These are phyloP conservation scores for Procambarus virginalis DNA, from an alignment of 1,140 invertebrate genomes.

Conservation along the genomic window DNA sequence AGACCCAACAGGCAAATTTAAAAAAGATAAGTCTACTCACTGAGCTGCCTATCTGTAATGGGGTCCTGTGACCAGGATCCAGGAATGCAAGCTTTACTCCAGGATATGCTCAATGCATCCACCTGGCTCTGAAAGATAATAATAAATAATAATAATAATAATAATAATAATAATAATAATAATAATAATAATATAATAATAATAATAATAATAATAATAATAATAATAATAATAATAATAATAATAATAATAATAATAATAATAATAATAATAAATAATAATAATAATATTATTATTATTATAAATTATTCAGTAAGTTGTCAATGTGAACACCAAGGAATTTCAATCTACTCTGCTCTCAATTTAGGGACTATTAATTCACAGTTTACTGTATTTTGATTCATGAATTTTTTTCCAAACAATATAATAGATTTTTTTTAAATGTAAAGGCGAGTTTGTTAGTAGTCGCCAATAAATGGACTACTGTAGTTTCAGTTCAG, in stretches of 20 bases:
- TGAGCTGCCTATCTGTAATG: constrained; percentile 32
- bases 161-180: neutral
- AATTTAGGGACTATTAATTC: too few species aligned
- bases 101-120: neutral
- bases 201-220: neutral
- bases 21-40: constrained; percentile 12
- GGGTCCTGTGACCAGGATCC: constrained; percentile 52
- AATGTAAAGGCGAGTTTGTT: too few species aligned
- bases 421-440: too few species aligned
- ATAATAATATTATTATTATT: too few species aligned
- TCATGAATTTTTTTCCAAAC: too few species aligned
- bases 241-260: neutral
- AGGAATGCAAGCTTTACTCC: constrained; percentile 39
- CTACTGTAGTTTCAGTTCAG: too few species aligned
- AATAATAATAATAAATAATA: neutral
- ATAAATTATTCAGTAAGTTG: too few species aligned
- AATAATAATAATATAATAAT: neutral
- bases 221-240: neutral
- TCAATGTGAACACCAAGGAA: too few species aligned
- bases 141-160: neutral
- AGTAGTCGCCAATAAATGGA: too few species aligned
- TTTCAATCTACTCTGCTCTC: too few species aligned
- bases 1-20: neutral
- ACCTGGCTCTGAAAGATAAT: constrained; percentile 16
- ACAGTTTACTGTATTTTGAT: too few species aligned